Percentiles rank a stretch among this genome's conserved stretches.
phyloP scores from a whole-genome alignment of 1,140 invertebrate genomes.

The Pseudomyrmex gracilis region DNA sequence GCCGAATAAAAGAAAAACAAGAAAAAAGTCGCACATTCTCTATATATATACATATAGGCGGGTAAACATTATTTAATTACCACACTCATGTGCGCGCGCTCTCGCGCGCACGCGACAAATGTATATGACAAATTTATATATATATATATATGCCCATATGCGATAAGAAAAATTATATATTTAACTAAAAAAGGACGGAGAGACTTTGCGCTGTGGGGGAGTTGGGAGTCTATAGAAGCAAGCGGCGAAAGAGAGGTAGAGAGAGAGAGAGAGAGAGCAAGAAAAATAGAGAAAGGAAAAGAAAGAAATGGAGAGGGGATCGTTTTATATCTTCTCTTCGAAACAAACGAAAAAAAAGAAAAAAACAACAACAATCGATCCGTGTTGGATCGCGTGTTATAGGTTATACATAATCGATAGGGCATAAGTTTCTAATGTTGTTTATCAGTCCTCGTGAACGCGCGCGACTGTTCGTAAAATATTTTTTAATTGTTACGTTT shows the following conservation, averaged over 20 bases:
- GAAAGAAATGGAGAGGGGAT: conserved; percentile 7
- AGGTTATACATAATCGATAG: conserved; percentile 50
- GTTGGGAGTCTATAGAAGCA: conserved; percentile 20
- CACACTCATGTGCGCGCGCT: conserved; percentile 28
- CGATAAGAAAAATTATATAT: conserved; percentile 70
- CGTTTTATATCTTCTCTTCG: conserved; percentile 62
- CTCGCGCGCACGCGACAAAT: conserved; percentile 46
- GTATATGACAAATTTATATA: conserved; percentile 75
- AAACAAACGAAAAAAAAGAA: conserved; percentile 13
- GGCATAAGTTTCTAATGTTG: conserved; percentile 56
- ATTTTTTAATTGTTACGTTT: conserved; percentile 50
- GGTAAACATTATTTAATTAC: conserved; percentile 76
- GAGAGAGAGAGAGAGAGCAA: conserved; percentile 10
- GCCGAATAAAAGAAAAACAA: conserved; percentile 40
- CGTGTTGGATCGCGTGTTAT: conserved; percentile 30
- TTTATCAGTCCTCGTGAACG: conserved; percentile 31
- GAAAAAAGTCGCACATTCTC: conserved; percentile 62
- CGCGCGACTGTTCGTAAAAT: conserved; percentile 35
- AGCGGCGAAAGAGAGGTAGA: conserved; percentile 6
- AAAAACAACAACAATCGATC: conserved; percentile 32
- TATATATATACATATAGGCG: conserved; percentile 31
- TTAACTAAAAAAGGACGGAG: conserved; percentile 63
- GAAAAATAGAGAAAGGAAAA: conserved; percentile 7
- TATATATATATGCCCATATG: conserved; percentile 63
- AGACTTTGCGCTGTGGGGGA: conserved; percentile 28